Evolutionary conservation across 2,888 invertebrate species (phyloP).

Genomic region (Lasius platythorax): DNA sequence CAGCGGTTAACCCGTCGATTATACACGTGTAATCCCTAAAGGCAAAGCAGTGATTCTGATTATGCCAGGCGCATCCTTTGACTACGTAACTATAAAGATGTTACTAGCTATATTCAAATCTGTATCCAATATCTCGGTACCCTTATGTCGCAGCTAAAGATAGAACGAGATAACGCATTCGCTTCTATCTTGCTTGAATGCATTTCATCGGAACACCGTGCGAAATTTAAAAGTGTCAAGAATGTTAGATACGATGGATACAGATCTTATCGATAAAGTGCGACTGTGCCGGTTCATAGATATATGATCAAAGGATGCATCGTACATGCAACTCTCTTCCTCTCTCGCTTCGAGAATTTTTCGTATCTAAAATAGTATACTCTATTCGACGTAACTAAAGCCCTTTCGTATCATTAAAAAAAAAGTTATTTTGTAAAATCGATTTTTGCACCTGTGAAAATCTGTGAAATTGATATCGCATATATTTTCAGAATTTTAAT

Average conservation of each 20-base stretch:
- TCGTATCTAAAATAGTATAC: background rate
- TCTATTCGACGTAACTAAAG: background rate
- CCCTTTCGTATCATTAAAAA: background rate
- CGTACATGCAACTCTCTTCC: background rate
- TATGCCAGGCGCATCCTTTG: conserved; percentile 41
- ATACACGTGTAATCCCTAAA: conserved; percentile 27
- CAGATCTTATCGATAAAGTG: conserved; percentile 29
- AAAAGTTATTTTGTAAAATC: background rate
- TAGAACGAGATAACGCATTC: conserved; percentile 7
- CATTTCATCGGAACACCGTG: background rate
- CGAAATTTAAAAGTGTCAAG: conserved; percentile 12
- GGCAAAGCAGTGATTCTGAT: conserved; percentile 22
- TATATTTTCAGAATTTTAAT: background rate
- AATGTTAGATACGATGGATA: conserved; percentile 7
- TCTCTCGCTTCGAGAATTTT: conserved; percentile 9
- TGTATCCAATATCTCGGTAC: conserved; percentile 14
- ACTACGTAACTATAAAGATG: conserved; percentile 48
- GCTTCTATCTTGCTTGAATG: conserved; percentile 10
- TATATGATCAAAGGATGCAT: conserved; percentile 24
- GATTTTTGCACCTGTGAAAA: background rate
- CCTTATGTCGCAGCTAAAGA: conserved; percentile 20
- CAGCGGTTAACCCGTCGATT: conserved; percentile 24
- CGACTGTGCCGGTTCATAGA: background rate
- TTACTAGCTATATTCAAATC: background rate
- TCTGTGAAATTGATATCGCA: background rate